A percentile compares a stretch with the other conserved stretches of the same genome.
These are phyloP conservation scores for Atherinosoma microstoma DNA, from an alignment of 2,797 vertebrate species.

Conservation along the genomic window DNA sequence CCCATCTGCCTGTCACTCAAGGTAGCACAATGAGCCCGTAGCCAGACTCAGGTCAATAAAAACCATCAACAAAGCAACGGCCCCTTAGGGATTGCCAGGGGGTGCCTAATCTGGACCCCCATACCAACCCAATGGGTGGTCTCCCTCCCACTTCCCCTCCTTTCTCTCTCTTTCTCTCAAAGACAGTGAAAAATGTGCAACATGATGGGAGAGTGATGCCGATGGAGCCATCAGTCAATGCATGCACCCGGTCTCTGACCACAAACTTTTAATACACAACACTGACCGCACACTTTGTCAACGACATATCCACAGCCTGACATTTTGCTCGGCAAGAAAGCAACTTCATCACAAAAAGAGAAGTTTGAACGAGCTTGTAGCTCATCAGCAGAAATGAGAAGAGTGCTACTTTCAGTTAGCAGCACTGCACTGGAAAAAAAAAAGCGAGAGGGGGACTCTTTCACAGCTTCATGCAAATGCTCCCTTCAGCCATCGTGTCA, in stretches of 20 bases:
- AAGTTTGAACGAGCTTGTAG: conserved; percentile 49
- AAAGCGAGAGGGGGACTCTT: conserved; percentile 34
- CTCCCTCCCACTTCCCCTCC: conserved; percentile 38
- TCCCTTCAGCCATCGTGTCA: conserved; percentile 50
- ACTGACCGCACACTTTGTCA: conserved; percentile 22
- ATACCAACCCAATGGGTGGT: conserved; percentile 81
- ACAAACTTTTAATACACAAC: conserved; percentile 19
- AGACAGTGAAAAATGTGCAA: conserved; percentile 27
- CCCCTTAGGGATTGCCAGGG: conserved; percentile 74
- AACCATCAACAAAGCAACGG: conserved; percentile 77
- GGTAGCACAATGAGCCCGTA: conserved; percentile 66
- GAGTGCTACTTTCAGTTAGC: conserved; percentile 46
- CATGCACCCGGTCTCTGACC: conserved; percentile 19
- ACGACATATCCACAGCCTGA: conserved; percentile 26
- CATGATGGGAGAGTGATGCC: conserved; percentile 37
- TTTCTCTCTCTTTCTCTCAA: conserved; percentile 17
- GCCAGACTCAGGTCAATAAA: conserved; percentile 75
- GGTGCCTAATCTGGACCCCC: conserved; percentile 77
- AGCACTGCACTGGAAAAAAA: conserved; percentile 14
- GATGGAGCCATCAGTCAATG: conserved; percentile 49
- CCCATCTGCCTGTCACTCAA: conserved; percentile 78
- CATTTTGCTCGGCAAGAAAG: conserved; percentile 44
- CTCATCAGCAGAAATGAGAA: conserved; percentile 57
- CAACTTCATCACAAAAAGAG: conserved; percentile 49
- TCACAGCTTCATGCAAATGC: conserved; percentile 65